phyloP scores from a whole-genome alignment of 2,113 vertebrate genomes.

The Sebastes fasciatus region DNA sequence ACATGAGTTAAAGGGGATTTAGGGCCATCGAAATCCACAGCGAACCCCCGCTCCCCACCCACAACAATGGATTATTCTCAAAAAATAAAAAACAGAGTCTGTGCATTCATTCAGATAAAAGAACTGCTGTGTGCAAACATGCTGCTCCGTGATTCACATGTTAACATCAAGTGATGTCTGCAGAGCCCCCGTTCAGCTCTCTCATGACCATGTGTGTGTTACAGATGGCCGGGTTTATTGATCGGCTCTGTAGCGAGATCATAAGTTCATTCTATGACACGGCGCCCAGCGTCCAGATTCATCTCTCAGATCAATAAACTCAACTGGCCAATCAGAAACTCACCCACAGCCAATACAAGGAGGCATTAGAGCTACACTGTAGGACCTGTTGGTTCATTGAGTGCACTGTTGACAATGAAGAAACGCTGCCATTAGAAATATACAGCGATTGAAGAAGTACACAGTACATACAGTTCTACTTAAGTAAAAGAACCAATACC shows the following conservation, averaged over 20 bases:
- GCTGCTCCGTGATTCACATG: neutral
- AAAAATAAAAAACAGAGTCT: slow-evolving; percentile 1
- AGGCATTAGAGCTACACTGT: slow-evolving; percentile 1
- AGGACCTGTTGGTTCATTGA: neutral
- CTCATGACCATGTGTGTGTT: slow-evolving; percentile 5
- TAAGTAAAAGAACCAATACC: too few species aligned
- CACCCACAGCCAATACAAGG: slow-evolving; percentile 1
- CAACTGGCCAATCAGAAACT: slow-evolving; percentile 41
- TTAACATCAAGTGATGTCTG: slow-evolving; percentile 6
- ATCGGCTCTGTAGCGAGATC: slow-evolving; percentile 37
- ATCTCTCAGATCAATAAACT: slow-evolving; percentile 59
- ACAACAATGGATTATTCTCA: slow-evolving; percentile 12
- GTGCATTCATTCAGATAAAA: slow-evolving; percentile 7
- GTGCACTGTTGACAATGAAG: slow-evolving; percentile 3
- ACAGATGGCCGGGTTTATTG: slow-evolving; percentile 28
- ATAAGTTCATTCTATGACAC: slow-evolving; percentile 35
- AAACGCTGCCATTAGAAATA: neutral
- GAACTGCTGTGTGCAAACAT: neutral
- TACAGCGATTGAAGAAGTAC: too few species aligned
- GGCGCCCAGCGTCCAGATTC: slow-evolving; percentile 29
- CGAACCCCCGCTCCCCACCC: slow-evolving; percentile 15
- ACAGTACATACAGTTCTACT: too few species aligned
- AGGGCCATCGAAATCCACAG: slow-evolving; percentile 32
- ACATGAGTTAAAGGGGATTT: slow-evolving; percentile 68
- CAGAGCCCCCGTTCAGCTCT: slow-evolving; percentile 3